A percentile compares a stretch with the other conserved stretches of the same genome.
These are phyloP conservation scores for Nycticebus coucang DNA, from an alignment of 2,113 vertebrate genomes.

Conservation along the genomic window DNA sequence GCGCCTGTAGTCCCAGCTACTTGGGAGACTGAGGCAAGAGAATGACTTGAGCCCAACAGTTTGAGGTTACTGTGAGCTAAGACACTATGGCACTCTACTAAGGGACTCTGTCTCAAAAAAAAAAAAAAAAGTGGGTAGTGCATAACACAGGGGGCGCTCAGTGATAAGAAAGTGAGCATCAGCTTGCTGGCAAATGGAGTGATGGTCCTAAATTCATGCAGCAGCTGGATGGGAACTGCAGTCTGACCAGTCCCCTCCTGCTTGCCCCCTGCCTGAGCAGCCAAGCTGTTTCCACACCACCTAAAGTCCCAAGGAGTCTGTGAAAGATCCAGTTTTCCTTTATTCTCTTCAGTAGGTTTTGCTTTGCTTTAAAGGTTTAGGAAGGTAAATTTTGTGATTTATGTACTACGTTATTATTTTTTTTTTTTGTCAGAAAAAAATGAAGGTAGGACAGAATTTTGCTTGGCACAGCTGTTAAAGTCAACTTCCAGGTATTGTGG, in stretches of 20 bases:
- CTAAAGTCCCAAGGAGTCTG: not conserved
- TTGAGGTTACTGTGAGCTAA: too few relatives aligned
- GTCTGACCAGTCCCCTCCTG: too few relatives aligned
- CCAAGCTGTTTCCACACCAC: not conserved
- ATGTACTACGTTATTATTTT: not conserved
- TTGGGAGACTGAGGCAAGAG: too few relatives aligned
- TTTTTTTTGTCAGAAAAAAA: not conserved
- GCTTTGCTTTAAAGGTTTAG: slow-evolving; percentile 15
- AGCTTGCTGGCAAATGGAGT: not conserved
- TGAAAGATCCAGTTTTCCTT: not conserved
- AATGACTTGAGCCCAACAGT: too few relatives aligned
- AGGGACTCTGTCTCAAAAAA: too few relatives aligned
- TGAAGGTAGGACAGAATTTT: not conserved
- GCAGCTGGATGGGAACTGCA: not conserved
- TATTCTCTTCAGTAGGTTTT: not conserved
- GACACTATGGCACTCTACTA: too few relatives aligned
- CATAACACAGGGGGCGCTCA: not conserved
- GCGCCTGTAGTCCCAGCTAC: too few relatives aligned
- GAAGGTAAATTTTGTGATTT: not conserved
- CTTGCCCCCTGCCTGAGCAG: not conserved
- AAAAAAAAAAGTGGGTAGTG: too few relatives aligned
- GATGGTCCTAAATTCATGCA: not conserved
- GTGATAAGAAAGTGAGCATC: not conserved
- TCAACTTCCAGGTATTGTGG: not conserved
- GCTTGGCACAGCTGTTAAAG: not conserved